Conservation (phyloP, 2,113 vertebrate genomes). For the Picathartes gymnocephalus region DNA sequence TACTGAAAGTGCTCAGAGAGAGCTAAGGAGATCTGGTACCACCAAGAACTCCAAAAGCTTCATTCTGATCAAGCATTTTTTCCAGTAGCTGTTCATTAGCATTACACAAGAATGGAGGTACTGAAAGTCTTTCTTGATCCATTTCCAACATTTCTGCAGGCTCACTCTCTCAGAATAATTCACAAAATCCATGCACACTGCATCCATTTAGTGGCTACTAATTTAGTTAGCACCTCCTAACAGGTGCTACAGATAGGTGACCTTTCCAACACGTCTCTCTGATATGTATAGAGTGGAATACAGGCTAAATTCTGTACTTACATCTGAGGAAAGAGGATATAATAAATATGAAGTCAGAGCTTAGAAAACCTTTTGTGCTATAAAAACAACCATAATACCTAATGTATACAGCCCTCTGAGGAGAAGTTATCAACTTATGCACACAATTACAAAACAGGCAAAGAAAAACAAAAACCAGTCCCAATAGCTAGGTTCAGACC, state of each 20-base stretch:
- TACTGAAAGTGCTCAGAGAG: neutral
- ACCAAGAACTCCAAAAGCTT: neutral
- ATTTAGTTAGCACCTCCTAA: neutral
- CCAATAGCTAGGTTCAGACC: neutral
- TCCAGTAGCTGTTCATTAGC: neutral
- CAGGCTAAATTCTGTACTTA: neutral
- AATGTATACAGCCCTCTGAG: neutral
- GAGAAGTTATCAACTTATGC: conserved; percentile 21
- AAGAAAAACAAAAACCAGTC: neutral
- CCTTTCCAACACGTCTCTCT: neutral
- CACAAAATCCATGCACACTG: neutral
- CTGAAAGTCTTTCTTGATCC: neutral
- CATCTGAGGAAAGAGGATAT: neutral
- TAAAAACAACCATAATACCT: neutral
- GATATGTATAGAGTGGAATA: neutral
- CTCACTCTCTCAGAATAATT: neutral
- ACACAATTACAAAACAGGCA: neutral
- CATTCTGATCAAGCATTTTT: neutral
- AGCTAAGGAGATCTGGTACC: neutral
- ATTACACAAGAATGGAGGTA: neutral
- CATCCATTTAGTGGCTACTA: neutral
- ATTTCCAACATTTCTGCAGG: neutral
- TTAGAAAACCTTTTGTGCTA: neutral
- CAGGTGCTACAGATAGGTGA: neutral
- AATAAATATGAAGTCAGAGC: neutral